Evolutionary conservation across 2,113 vertebrate species (phyloP).

Genomic region (Colinus virginianus): DNA sequence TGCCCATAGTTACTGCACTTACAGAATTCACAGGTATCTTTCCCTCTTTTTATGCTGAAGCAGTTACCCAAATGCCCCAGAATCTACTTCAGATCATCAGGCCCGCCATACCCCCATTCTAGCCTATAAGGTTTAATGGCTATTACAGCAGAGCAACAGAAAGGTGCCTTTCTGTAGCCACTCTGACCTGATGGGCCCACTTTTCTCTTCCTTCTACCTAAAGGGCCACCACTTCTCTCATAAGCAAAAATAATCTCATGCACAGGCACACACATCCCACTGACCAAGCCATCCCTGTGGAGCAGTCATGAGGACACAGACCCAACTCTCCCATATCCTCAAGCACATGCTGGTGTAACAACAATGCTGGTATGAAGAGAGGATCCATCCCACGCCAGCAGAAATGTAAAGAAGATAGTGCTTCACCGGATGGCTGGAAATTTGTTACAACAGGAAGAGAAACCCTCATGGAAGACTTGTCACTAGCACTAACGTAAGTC

Average conservation of each 20-base stretch:
- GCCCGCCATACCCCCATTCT: not conserved
- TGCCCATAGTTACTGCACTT: not conserved
- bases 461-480: not conserved
- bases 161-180: not conserved
- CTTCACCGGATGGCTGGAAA: not conserved
- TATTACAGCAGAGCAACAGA: not conserved
- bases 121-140: not conserved
- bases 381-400: not conserved
- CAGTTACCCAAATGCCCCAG: not conserved
- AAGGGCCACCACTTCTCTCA: not conserved
- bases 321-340: rapidly evolving
- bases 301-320: rapidly evolving
- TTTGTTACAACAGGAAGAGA: not conserved
- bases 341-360: not conserved
- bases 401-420: not conserved
- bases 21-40: not conserved
- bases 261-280: not conserved
- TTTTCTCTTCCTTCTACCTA: not conserved
- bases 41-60: not conserved
- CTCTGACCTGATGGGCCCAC: not conserved
- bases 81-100: not conserved
- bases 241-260: not conserved
- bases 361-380: not conserved
- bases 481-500: not conserved
- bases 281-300: not conserved